Conservation (phyloP, 1,140 invertebrate species). For the Acromyrmex charruanus region DNA sequence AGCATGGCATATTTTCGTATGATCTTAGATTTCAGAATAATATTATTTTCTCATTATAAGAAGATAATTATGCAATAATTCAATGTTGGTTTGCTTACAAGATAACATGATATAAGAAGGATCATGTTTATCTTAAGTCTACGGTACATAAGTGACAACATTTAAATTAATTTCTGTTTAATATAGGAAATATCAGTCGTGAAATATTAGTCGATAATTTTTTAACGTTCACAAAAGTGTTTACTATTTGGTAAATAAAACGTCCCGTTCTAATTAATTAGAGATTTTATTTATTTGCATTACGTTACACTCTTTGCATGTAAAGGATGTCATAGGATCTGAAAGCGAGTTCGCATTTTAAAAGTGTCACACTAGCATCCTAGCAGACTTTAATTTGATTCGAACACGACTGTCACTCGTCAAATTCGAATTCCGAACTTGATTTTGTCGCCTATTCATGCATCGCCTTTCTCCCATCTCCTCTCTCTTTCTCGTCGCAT, state of each 20-base stretch:
- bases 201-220: not conserved
- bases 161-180: not conserved
- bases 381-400: conserved; percentile 70
- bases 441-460: conserved; percentile 66
- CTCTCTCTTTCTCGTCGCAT: conserved; percentile 38
- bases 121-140: not conserved
- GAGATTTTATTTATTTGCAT: conserved; percentile 16
- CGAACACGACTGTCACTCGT: conserved; percentile 72
- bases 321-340: conserved; percentile 45
- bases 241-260: not conserved
- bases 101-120: not conserved
- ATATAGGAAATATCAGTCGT: not conserved
- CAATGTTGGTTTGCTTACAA: not conserved
- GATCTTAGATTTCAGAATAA: not conserved
- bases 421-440: conserved; percentile 75
- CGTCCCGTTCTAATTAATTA: not conserved
- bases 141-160: not conserved
- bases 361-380: conserved; percentile 56
- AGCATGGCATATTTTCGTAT: not conserved
- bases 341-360: conserved; percentile 66
- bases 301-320: conserved; percentile 28
- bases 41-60: not conserved
- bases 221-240: not conserved
- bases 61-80: not conserved
- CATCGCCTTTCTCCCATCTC: not conserved